Conservation (phyloP, 2,797 vertebrate genomes). For the Pangasius sanitwongsei region DNA sequence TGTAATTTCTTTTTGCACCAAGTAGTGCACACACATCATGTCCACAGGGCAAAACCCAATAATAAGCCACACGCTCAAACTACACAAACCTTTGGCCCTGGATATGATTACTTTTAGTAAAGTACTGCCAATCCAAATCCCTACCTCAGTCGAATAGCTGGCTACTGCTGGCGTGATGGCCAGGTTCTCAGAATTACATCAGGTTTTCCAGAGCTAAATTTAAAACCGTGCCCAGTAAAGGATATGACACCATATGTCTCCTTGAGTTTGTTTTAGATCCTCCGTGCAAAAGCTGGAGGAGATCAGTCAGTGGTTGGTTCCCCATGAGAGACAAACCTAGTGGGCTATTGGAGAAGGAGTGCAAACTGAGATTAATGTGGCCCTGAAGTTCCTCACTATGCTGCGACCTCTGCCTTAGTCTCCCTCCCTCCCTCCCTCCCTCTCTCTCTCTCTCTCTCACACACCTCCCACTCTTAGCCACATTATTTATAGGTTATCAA, state of each 20-base stretch:
- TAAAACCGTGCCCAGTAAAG: conserved; percentile 28
- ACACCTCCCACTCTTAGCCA: conserved; percentile 40
- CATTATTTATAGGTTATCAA: conserved; percentile 59
- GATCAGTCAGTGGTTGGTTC: conserved; percentile 31
- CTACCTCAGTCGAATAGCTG: conserved; percentile 28
- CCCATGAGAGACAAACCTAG: conserved; percentile 30
- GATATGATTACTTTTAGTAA: conserved; percentile 54
- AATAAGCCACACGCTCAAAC: conserved; percentile 40
- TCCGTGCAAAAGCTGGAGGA: conserved; percentile 15
- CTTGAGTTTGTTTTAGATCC: conserved; percentile 30
- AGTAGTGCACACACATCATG: conserved; percentile 49
- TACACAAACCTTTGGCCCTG: conserved; percentile 45
- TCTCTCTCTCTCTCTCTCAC: conserved; percentile 15
- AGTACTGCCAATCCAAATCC: conserved; percentile 37
- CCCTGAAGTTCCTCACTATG: conserved; percentile 44
- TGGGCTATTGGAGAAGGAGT: conserved; percentile 31
- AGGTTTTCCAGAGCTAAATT: conserved; percentile 35
- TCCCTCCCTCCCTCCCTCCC: conserved; percentile 27
- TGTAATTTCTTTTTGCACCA: conserved; percentile 34
- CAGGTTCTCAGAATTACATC: conserved; percentile 32
- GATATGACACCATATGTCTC: conserved; percentile 36
- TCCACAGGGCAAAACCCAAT: conserved; percentile 45
- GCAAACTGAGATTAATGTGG: conserved; percentile 56
- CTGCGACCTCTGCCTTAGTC: conserved; percentile 5
- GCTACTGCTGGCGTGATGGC: conserved; percentile 28